Conservation (phyloP, 2,888 invertebrate species). For the Shargacucullia verbasci region DNA sequence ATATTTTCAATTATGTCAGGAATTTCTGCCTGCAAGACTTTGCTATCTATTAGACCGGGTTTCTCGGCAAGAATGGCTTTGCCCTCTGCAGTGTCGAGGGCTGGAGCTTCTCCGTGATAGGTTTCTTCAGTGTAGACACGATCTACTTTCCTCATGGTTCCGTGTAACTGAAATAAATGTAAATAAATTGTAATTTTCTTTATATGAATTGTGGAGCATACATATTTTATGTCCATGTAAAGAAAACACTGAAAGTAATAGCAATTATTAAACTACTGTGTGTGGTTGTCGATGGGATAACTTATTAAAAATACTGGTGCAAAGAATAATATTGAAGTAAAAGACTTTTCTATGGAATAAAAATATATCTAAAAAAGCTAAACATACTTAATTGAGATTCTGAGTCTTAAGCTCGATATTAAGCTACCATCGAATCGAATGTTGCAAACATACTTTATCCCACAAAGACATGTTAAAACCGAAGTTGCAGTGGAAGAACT, state of each 20-base stretch:
- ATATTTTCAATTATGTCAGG: constrained; percentile 39
- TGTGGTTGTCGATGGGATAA: no score
- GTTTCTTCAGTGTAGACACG: constrained; percentile 91
- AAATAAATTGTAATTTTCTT: not conserved
- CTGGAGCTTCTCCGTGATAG: constrained; percentile 89
- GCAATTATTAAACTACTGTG: no score
- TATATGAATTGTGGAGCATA: no score
- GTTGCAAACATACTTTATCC: constrained; percentile 90
- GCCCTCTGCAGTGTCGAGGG: constrained; percentile 84
- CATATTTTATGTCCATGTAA: no score
- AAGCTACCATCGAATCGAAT: no score
- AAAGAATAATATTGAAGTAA: no score
- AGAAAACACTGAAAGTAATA: no score
- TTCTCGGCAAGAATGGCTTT: constrained; percentile 71
- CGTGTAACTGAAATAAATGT: constrained; percentile 88
- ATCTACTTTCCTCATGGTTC: constrained; percentile 90
- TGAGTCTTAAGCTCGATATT: no score
- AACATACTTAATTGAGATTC: no score
- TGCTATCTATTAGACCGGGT: constrained; percentile 65
- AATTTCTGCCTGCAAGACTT: constrained; percentile 37
- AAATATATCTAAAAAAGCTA: no score
- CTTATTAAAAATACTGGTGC: no score
- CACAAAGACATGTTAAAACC: constrained; percentile 92
- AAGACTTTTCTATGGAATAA: not conserved
- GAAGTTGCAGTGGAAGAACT: constrained; percentile 94